A percentile compares a stretch with the other conserved stretches of the same genome.
phyloP scores from a whole-genome alignment of 2,888 invertebrate species.

The Ennomos quercinarius region DNA sequence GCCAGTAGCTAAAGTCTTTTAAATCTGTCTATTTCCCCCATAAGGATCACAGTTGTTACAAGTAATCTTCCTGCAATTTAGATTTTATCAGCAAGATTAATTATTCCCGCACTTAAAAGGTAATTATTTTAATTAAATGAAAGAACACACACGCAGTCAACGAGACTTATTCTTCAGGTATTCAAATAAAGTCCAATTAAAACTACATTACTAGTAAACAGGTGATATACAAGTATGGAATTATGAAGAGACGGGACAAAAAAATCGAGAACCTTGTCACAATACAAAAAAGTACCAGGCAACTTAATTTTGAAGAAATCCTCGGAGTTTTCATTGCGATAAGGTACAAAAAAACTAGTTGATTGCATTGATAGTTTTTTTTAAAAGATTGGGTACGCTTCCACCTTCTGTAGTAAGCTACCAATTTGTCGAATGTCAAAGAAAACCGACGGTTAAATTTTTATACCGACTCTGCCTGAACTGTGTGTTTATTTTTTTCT shows the following conservation, averaged over 20 bases:
- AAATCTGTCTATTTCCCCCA: too few species aligned
- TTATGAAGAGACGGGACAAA: neutral
- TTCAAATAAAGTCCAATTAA: constrained; percentile 22
- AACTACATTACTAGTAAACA: constrained; percentile 19
- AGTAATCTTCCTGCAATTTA: neutral
- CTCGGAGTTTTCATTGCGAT: neutral
- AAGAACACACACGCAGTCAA: constrained; percentile 5
- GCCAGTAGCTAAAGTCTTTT: too few species aligned
- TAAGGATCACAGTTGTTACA: too few species aligned
- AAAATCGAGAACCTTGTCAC: constrained; percentile 1
- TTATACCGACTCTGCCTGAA: neutral
- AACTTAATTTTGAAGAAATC: neutral
- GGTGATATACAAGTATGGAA: constrained; percentile 14
- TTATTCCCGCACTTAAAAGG: constrained; percentile 15
- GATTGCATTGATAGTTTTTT: constrained; percentile 7
- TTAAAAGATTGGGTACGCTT: constrained; percentile 2
- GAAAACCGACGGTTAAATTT: constrained; percentile 8
- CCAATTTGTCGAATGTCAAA: constrained; percentile 25
- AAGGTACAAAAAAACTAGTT: constrained; percentile 1
- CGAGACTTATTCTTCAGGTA: constrained; percentile 17
- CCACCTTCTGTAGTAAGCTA: constrained; percentile 11
- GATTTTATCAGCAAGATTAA: constrained; percentile 9
- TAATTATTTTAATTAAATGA: constrained; percentile 16
- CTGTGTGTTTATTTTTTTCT: neutral
- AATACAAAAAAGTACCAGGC: neutral